phyloP scores from a whole-genome alignment of 2,888 invertebrate genomes.

The Strigamia crassipes region DNA sequence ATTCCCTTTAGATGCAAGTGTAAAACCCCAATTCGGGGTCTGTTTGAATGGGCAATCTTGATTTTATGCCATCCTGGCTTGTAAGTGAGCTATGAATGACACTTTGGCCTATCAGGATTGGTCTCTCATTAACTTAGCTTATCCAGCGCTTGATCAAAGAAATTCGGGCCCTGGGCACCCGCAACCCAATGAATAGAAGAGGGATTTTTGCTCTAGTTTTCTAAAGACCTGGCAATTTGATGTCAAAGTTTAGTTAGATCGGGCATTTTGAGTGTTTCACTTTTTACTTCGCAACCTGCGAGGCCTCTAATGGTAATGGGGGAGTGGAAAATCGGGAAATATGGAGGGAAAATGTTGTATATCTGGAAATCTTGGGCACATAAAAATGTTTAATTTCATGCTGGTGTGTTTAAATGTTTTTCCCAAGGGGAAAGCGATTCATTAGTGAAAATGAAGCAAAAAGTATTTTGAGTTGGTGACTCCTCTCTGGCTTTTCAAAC shows the following conservation, averaged over 20 bases:
- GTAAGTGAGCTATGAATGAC: conserved; percentile 40
- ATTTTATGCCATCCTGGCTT: conserved; percentile 42
- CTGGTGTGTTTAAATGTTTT: conserved; percentile 12
- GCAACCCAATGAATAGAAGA: conserved; percentile 35
- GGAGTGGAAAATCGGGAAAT: neutral
- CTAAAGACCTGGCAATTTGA: conserved; percentile 14
- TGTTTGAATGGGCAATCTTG: conserved; percentile 42
- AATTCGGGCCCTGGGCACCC: conserved; percentile 33
- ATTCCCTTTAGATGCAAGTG: conserved; percentile 35
- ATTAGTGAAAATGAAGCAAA: conserved; percentile 32
- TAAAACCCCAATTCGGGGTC: conserved; percentile 41
- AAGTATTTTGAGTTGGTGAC: conserved; percentile 37
- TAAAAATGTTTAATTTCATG: conserved; percentile 12
- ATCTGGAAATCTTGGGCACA: neutral
- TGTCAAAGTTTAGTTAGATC: neutral
- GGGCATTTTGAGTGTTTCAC: neutral
- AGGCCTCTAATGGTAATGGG: neutral
- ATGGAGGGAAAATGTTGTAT: neutral
- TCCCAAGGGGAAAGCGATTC: conserved; percentile 9
- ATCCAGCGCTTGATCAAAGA: conserved; percentile 38
- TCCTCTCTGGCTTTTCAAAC: conserved; percentile 18
- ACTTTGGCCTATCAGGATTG: conserved; percentile 39
- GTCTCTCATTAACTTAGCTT: conserved; percentile 27
- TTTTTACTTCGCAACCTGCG: neutral
- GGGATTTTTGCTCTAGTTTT: conserved; percentile 31